Evolutionary conservation across 2,888 invertebrate genomes (phyloP).

Genomic region (Hermaeophaga mercurialis): DNA sequence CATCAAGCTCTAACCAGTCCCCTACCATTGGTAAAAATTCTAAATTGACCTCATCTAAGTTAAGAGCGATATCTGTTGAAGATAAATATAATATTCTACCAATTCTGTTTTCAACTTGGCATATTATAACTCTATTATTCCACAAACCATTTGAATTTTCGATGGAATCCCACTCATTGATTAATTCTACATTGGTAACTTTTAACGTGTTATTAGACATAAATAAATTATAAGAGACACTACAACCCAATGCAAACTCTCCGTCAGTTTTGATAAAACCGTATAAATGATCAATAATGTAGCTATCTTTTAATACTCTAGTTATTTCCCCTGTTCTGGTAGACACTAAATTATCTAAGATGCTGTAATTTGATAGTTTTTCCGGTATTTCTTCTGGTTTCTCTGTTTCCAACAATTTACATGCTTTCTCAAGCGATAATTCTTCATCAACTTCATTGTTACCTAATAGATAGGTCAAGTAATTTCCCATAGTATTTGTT

Average conservation of each 20-base stretch:
- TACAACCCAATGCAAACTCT: slow-evolving; percentile 61
- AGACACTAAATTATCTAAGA: slow-evolving; percentile 22
- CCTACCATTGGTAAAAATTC: slow-evolving; percentile 72
- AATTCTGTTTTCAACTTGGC: slow-evolving; percentile 55
- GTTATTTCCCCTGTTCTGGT: slow-evolving; percentile 64
- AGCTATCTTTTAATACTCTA: slow-evolving; percentile 57
- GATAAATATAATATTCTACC: slow-evolving; percentile 58
- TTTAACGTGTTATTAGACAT: slow-evolving; percentile 47
- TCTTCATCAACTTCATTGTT: slow-evolving; percentile 28
- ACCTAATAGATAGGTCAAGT: slow-evolving; percentile 2
- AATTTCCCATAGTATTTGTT: slow-evolving; percentile 21
- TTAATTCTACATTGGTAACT: slow-evolving; percentile 54
- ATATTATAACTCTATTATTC: slow-evolving; percentile 52
- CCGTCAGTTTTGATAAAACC: slow-evolving; percentile 59
- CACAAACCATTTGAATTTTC: slow-evolving; percentile 52
- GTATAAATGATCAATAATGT: slow-evolving; percentile 66
- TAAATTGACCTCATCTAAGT: slow-evolving; percentile 66
- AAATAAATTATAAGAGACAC: slow-evolving; percentile 57
- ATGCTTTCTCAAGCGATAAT: slow-evolving; percentile 44
- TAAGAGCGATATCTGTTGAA: slow-evolving; percentile 63
- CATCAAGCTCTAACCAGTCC: slow-evolving; percentile 70
- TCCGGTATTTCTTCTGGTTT: slow-evolving; percentile 8
- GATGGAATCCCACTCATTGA: slow-evolving; percentile 46
- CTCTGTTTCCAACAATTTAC: slow-evolving; percentile 38
- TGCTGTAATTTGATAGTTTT: neutral